A percentile compares a stretch with the other conserved stretches of the same genome.
Conservation (phyloP, 1,140 invertebrate species). For the Drosophila repleta region DNA sequence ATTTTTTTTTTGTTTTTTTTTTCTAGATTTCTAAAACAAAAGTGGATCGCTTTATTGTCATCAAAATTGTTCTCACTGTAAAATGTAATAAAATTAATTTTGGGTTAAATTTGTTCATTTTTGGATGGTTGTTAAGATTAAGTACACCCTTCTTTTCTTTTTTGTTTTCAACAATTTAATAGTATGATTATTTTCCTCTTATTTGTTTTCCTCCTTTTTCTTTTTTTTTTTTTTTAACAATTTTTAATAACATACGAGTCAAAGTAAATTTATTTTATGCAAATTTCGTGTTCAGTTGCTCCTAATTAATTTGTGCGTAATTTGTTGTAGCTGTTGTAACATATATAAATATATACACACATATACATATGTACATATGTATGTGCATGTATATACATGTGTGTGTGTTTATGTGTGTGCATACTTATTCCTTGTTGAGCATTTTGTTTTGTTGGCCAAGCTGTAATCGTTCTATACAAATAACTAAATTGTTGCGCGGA, state of each 20-base stretch:
- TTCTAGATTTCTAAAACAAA: slow-evolving; percentile 44
- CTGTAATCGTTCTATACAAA: slow-evolving; percentile 21
- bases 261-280: slow-evolving; percentile 11
- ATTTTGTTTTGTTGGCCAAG: slow-evolving; percentile 34
- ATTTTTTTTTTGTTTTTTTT: slow-evolving; percentile 34
- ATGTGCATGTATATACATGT: slow-evolving; percentile 15
- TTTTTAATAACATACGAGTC: slow-evolving; percentile 37
- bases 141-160: slow-evolving; percentile 54
- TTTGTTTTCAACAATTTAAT: slow-evolving; percentile 11
- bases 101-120: slow-evolving; percentile 51
- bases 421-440: slow-evolving; percentile 20
- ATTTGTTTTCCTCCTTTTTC: slow-evolving; percentile 3
- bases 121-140: slow-evolving; percentile 59
- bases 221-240: slow-evolving; percentile 37
- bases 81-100: slow-evolving; percentile 68
- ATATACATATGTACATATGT: slow-evolving; percentile 1
- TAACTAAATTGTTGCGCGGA: slow-evolving; percentile 30
- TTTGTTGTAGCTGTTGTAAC: slow-evolving; percentile 7
- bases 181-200: slow-evolving; percentile 6
- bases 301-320: neutral
- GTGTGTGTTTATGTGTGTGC: slow-evolving; percentile 2
- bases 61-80: slow-evolving; percentile 61
- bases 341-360: slow-evolving; percentile 21
- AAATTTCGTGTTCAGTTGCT: slow-evolving; percentile 15
- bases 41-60: slow-evolving; percentile 67